Evolutionary conservation across 2,113 vertebrate species (phyloP).

Genomic region (Leucoraja erinaceus): DNA sequence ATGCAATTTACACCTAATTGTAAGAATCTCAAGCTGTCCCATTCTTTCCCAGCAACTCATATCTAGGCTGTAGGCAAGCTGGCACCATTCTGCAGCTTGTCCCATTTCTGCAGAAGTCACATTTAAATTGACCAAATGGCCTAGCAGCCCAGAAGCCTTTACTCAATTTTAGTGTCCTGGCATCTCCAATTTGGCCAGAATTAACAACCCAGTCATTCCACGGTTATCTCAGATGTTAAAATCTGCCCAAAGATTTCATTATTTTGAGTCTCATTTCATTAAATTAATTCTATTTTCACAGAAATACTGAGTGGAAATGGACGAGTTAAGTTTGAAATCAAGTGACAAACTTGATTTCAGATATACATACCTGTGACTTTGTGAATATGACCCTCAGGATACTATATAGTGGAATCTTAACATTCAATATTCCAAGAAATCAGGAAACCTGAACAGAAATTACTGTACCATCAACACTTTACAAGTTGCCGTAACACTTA

Average conservation of each 20-base stretch:
- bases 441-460: neutral
- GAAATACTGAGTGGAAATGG: neutral
- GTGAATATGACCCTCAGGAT: neutral
- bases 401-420: neutral
- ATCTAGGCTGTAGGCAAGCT: too few species aligned
- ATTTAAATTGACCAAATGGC: too few species aligned
- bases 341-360: neutral
- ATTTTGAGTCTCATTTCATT: neutral
- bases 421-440: neutral
- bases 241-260: neutral
- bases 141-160: too few species aligned
- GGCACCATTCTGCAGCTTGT: too few species aligned
- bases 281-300: neutral
- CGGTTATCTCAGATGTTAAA: neutral
- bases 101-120: too few species aligned
- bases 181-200: too few species aligned
- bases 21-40: too few species aligned
- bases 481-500: neutral
- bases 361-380: neutral
- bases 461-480: neutral
- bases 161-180: too few species aligned
- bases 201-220: neutral
- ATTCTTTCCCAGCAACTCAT: too few species aligned
- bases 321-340: neutral
- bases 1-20: too few species aligned